Conservation (phyloP, 1,140 invertebrate genomes). For the Sminthurides bifidus region DNA sequence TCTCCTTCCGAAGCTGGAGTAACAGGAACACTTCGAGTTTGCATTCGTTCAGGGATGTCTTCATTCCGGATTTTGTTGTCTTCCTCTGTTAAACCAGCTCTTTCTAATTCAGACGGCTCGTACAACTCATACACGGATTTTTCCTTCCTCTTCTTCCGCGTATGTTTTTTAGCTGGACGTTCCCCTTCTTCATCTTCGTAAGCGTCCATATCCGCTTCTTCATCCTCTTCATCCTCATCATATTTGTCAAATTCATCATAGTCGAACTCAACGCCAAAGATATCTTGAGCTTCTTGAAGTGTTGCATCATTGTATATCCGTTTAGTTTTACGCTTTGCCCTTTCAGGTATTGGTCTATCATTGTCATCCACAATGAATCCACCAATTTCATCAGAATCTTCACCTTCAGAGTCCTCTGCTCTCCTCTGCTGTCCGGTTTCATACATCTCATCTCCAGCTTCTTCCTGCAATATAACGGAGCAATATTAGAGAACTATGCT, state of each 20-base stretch:
- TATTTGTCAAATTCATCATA: constrained; percentile 89
- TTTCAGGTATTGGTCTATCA: constrained; percentile 75
- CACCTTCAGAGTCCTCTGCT: constrained; percentile 61
- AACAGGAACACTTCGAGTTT: constrained; percentile 70
- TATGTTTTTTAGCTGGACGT: constrained; percentile 51
- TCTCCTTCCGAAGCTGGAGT: constrained; percentile 73
- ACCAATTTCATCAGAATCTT: constrained; percentile 77
- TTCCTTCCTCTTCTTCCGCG: constrained; percentile 62
- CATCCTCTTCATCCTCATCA: constrained; percentile 73
- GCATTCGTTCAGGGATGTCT: constrained; percentile 84
- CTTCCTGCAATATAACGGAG: constrained; percentile 74
- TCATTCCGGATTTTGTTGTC: constrained; percentile 85
- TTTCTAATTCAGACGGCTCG: constrained; percentile 92
- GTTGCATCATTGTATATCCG: constrained; percentile 83
- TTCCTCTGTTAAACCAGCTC: constrained; percentile 86
- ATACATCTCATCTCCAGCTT: no score
- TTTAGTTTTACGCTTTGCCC: constrained; percentile 65
- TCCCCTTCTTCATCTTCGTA: constrained; percentile 29
- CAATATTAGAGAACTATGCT: no score
- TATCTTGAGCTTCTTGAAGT: constrained; percentile 95
- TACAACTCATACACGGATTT: constrained; percentile 93
- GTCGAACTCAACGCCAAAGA: constrained; percentile 98
- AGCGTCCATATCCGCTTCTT: constrained; percentile 49
- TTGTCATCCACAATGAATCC: constrained; percentile 98
- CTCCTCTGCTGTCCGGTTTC: constrained; percentile 71